Conservation (phyloP, 2,888 invertebrate genomes). For the Lamellibrachia columna region DNA sequence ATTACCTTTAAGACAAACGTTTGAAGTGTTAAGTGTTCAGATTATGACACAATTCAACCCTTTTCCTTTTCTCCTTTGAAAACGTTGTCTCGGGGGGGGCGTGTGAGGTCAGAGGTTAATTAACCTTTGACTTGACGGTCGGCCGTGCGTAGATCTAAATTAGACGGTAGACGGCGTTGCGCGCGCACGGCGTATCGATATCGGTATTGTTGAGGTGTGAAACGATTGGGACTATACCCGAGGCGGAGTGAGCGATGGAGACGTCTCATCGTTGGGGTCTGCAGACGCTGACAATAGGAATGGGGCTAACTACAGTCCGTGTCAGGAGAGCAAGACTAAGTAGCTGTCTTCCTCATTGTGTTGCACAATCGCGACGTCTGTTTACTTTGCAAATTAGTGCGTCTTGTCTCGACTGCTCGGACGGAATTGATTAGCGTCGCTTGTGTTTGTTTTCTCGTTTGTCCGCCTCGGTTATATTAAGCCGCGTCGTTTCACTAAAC, state of each 20-base stretch:
- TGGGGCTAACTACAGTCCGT: constrained; percentile 8
- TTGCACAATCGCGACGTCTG: constrained; percentile 1
- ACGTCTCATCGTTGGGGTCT: background rate
- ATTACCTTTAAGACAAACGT: background rate
- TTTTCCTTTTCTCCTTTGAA: background rate
- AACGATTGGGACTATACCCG: background rate
- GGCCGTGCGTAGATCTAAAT: background rate
- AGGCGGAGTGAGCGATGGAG: background rate
- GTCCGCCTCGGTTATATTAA: background rate
- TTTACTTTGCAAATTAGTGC: constrained; percentile 10
- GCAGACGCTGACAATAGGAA: background rate
- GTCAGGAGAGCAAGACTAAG: background rate
- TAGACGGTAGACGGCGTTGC: background rate
- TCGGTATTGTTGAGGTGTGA: background rate
- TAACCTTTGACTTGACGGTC: background rate
- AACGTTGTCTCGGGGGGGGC: background rate
- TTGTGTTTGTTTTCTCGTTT: background rate
- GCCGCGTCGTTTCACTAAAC: background rate
- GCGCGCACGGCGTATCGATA: background rate
- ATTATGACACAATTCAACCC: background rate
- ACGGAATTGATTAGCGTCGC: background rate
- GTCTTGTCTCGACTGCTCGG: background rate
- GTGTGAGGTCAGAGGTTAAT: background rate
- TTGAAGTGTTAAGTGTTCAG: background rate
- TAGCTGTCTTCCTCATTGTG: background rate